Evolutionary conservation across 2,797 vertebrate species (phyloP), one percentile per base, ranked within the genome.

Genomic region (Zalophus californianus): DNA sequence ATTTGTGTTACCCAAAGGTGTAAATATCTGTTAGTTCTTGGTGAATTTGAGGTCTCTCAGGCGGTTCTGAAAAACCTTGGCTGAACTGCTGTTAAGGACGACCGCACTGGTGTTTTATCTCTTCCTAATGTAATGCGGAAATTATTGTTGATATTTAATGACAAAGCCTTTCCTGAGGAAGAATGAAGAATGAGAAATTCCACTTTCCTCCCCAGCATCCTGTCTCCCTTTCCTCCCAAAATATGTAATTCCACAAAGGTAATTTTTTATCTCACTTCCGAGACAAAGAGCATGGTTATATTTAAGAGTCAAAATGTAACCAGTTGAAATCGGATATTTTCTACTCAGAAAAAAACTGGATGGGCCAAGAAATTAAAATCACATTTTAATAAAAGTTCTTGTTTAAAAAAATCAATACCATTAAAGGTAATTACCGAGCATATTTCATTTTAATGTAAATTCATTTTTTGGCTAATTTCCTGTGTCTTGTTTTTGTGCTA

Each of bases 381-480:
- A 48, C n/a, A 92, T 94, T 97, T 79, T 91, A 92, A 97, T 90
- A 96, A 94, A 97, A 97, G 97, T 86, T 80, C 35, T 97, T 96
- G 38, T 89, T 93, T 78, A 29, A 93, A 92, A 97, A 92, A 96
- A 97, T 97, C 44, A 95, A 78, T 98, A 92, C 82, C 62, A 72
- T 96, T 97, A 98, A 97, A 97, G 97, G 75, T 78, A 91, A 97
- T 72, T 97, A 97, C 93, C 70, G 93, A 98, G 88, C 86, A 79
- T 60, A 72, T 90, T 72, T 96, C 86, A 20, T 97, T 95, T 97
- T 94, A 92, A 96, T 70, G 35, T 90, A 77, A 79, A 86, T 98
- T 98, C 56, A 97, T 98, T 98, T 97, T 97, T 98, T 96, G 95
- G 96, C 87, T 98, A 95, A 98, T 97, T 99, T 98, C 98, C 98